phyloP scores from a whole-genome alignment of 2,888 invertebrate genomes.

The Folsomia manolachei region DNA sequence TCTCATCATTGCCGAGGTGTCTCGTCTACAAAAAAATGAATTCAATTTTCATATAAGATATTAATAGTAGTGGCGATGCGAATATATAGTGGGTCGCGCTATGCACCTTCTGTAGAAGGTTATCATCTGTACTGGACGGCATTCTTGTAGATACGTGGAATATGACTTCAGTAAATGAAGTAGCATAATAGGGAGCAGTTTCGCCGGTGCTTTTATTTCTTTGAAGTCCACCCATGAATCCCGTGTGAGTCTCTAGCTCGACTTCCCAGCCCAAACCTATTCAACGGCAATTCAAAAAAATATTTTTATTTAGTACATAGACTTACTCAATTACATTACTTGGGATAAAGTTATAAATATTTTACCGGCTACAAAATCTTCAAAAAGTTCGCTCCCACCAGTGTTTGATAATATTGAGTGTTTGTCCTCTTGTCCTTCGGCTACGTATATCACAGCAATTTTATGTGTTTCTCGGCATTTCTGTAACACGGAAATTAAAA shows the following conservation, averaged over 20 bases:
- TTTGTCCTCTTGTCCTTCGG: constrained; percentile 95
- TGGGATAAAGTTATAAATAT: background rate
- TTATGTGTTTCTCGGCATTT: constrained; percentile 91
- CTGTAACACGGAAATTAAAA: constrained; percentile 49
- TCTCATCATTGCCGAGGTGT: constrained; percentile 96
- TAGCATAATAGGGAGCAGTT: constrained; percentile 92
- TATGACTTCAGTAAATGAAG: constrained; percentile 87
- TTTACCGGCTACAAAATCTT: constrained; percentile 67
- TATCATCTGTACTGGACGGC: constrained; percentile 84
- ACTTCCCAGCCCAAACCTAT: constrained; percentile 75
- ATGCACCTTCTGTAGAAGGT: constrained; percentile 70
- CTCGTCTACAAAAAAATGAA: constrained; percentile 67
- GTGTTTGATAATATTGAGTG: constrained; percentile 87
- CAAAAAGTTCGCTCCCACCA: constrained; percentile 88
- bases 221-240: constrained; percentile 89
- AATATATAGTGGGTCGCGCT: too few relatives aligned
- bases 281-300: background rate
- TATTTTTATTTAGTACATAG: too few relatives aligned
- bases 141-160: constrained; percentile 98
- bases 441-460: constrained; percentile 96
- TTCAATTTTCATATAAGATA: background rate
- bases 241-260: constrained; percentile 89
- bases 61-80: too few relatives aligned
- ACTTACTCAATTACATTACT: too few relatives aligned
- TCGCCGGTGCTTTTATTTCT: constrained; percentile 86